Percentiles rank a stretch among this genome's conserved stretches.
Conservation (phyloP, 1,140 invertebrate genomes). For the Heliconius himera region DNA sequence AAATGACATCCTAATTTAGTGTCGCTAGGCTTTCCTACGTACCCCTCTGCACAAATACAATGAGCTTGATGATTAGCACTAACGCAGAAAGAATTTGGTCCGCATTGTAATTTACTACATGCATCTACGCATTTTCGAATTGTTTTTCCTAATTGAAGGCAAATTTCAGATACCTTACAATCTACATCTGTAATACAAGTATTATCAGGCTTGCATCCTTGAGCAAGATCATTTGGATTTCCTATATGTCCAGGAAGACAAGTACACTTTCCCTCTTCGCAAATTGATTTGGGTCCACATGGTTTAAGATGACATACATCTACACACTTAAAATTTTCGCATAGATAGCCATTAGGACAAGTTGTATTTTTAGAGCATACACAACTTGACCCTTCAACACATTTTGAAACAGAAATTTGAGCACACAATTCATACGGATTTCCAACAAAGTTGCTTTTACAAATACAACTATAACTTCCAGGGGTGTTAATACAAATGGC, state of each 20-base stretch:
- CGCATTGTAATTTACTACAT: constrained; percentile 93
- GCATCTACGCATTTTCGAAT: constrained; percentile 91
- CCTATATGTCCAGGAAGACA: constrained; percentile 91
- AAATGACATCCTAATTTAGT: constrained; percentile 89
- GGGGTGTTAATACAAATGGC: constrained; percentile 94
- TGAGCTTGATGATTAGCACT: constrained; percentile 91
- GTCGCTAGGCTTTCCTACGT: constrained; percentile 90
- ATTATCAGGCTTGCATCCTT: constrained; percentile 87
- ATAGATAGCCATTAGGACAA: constrained; percentile 89
- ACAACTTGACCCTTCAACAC: constrained; percentile 86
- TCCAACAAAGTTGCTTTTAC: constrained; percentile 90
- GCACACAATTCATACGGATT: constrained; percentile 92
- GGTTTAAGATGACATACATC: constrained; percentile 87
- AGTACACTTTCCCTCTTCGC: constrained; percentile 89
- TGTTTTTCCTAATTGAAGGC: constrained; percentile 90
- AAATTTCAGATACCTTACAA: constrained; percentile 91
- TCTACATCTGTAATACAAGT: constrained; percentile 91
- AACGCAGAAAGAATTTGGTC: constrained; percentile 93
- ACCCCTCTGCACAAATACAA: constrained; percentile 92
- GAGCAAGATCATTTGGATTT: constrained; percentile 86
- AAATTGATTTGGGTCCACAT: constrained; percentile 92
- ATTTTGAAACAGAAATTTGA: constrained; percentile 85
- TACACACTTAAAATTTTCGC: constrained; percentile 86
- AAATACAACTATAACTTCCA: constrained; percentile 93
- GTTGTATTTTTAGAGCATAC: constrained; percentile 85